phyloP scores from a whole-genome alignment of 2,888 invertebrate genomes.

The Dendrolimus houi region DNA sequence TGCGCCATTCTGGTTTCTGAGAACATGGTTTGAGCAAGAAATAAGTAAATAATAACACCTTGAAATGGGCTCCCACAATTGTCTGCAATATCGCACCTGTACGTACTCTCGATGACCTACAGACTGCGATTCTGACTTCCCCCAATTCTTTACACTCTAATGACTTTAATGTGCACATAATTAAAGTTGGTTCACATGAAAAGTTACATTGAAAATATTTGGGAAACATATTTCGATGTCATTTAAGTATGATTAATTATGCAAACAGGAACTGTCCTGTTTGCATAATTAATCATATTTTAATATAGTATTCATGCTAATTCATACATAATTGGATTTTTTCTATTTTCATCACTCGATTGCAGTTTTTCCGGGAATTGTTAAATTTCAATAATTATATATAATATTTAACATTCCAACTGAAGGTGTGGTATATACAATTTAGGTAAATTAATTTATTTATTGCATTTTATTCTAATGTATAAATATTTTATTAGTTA shows the following conservation, averaged over 20 bases:
- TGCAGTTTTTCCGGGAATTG: no score
- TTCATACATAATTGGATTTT: no score
- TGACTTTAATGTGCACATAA: background rate
- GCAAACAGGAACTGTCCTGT: no score
- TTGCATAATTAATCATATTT: background rate
- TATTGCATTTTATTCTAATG: no score
- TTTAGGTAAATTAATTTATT: no score
- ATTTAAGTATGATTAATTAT: slow-evolving; percentile 2
- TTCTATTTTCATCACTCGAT: no score
- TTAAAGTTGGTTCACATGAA: background rate
- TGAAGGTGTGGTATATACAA: no score
- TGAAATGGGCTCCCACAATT: slow-evolving; percentile 36
- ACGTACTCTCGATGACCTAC: slow-evolving; percentile 9
- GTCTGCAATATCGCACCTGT: slow-evolving; percentile 12
- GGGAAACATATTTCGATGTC: background rate
- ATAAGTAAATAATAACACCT: slow-evolving; percentile 29
- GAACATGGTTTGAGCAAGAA: slow-evolving; percentile 29
- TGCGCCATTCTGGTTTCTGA: slow-evolving; percentile 20
- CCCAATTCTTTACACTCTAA: slow-evolving; percentile 10
- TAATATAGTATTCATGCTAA: no score
- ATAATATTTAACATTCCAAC: no score
- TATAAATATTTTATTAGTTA: no score
- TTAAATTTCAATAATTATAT: no score
- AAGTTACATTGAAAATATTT: background rate
- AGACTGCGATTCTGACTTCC: slow-evolving; percentile 9